Conservation (phyloP, 1,140 invertebrate species). For the Dufourea novaeangliae region DNA sequence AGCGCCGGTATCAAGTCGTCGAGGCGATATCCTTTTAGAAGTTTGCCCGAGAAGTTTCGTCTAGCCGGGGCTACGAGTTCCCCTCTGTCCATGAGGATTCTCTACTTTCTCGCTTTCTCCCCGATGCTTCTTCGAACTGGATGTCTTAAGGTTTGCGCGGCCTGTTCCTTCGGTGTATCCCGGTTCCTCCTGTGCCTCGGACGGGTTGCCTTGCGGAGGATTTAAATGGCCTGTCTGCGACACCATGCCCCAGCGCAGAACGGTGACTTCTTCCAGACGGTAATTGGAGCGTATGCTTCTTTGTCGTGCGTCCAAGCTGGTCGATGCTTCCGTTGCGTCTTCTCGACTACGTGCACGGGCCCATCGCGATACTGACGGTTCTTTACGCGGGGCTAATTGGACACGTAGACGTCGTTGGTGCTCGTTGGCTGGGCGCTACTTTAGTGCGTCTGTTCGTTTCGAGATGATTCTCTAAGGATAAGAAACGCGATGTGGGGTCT, state of each 20-base stretch:
- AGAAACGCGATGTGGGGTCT: too few species aligned
- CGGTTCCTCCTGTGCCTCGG: constrained; percentile 4
- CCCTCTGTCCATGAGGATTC: neutral
- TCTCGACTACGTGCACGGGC: neutral
- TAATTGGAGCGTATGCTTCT: constrained; percentile 34
- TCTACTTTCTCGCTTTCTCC: constrained; percentile 6
- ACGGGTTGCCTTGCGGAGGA: constrained; percentile 39
- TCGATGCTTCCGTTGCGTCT: neutral
- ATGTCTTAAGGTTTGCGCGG: constrained; percentile 26
- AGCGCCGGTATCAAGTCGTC: constrained; percentile 37
- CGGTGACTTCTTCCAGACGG: neutral
- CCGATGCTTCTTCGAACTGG: neutral
- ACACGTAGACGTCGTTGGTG: neutral
- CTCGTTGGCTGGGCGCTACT: too few species aligned
- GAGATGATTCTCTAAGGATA: too few species aligned
- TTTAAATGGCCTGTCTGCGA: constrained; percentile 35
- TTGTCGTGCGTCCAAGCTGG: neutral
- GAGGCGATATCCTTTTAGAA: constrained; percentile 51
- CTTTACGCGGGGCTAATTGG: constrained; percentile 8
- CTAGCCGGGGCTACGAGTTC: neutral
- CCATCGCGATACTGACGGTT: neutral
- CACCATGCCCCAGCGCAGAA: too few species aligned
- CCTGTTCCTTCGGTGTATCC: constrained; percentile 7
- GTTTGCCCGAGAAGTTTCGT: constrained; percentile 30
- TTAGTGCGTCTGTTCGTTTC: too few species aligned